phyloP scores from a whole-genome alignment of 1,140 invertebrate species.

The Plectrocnemia conspersa region DNA sequence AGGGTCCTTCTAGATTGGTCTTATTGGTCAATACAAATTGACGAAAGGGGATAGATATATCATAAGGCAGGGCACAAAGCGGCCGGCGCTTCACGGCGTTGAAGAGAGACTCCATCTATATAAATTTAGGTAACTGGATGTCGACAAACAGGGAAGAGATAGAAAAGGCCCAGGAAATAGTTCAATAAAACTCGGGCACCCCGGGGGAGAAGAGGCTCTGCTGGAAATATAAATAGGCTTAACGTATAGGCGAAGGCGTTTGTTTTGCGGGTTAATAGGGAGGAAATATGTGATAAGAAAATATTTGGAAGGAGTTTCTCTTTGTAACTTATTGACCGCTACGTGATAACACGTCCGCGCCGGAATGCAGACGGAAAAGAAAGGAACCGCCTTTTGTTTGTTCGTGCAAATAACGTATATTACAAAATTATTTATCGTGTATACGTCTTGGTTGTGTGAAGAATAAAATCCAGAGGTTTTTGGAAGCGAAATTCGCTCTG shows the following conservation, averaged over 20 bases:
- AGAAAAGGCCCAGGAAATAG: constrained; percentile 30
- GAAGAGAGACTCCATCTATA: constrained; percentile 22
- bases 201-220: constrained; percentile 28
- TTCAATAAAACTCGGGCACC: constrained; percentile 33
- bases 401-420: no score
- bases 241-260: constrained; percentile 33
- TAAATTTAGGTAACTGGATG: constrained; percentile 26
- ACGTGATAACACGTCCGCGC: constrained; percentile 28
- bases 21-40: constrained; percentile 51
- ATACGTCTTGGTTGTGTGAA: no score
- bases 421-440: no score
- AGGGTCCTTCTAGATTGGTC: constrained; percentile 44
- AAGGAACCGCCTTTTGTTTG: no score
- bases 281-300: constrained; percentile 36
- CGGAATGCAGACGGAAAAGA: constrained; percentile 6
- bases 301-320: constrained; percentile 30
- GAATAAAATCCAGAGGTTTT: no score
- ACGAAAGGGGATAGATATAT: constrained; percentile 38
- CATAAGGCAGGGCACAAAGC: constrained; percentile 26
- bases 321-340: constrained; percentile 31
- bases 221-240: constrained; percentile 35
- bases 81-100: constrained; percentile 2
- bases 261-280: constrained; percentile 36
- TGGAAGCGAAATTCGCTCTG: no score
- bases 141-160: constrained; percentile 17